Percentiles rank a stretch among this genome's conserved stretches.
Evolutionary conservation across 2,113 vertebrate species (phyloP).

Genomic region (Phoenicopterus ruber): DNA sequence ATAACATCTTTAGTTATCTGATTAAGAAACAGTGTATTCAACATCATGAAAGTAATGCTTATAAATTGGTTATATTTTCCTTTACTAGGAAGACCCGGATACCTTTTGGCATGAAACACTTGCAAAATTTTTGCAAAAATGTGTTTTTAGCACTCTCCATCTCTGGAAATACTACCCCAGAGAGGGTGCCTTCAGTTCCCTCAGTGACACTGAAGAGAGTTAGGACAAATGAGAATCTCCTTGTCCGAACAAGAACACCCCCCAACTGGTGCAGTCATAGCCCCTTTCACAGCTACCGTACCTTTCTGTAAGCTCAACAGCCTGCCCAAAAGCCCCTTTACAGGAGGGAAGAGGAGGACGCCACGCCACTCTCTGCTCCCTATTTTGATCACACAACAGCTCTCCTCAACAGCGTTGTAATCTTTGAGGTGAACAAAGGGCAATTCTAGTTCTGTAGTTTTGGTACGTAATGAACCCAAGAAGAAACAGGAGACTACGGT

Average conservation of each 20-base stretch:
- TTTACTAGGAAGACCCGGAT: not conserved
- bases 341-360: not conserved
- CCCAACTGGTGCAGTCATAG: not conserved
- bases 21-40: not conserved
- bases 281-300: not conserved
- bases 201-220: not conserved
- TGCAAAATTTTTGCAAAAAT: not conserved
- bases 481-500: not conserved
- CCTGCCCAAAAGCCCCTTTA: not conserved
- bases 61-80: not conserved
- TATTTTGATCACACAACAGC: not conserved
- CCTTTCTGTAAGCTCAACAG: not conserved
- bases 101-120: not conserved
- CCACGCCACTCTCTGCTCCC: not conserved
- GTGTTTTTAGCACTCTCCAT: not conserved
- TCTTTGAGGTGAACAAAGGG: not conserved
- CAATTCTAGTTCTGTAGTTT: not conserved
- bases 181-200: not conserved
- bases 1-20: constrained; percentile 95
- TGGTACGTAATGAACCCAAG: not conserved
- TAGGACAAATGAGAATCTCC: not conserved
- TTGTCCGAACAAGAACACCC: not conserved
- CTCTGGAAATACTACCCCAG: not conserved
- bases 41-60: not conserved
- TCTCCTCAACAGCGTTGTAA: not conserved